Evolutionary conservation across 2,888 invertebrate genomes (phyloP).

Genomic region (Acanthosepion lycidas): DNA sequence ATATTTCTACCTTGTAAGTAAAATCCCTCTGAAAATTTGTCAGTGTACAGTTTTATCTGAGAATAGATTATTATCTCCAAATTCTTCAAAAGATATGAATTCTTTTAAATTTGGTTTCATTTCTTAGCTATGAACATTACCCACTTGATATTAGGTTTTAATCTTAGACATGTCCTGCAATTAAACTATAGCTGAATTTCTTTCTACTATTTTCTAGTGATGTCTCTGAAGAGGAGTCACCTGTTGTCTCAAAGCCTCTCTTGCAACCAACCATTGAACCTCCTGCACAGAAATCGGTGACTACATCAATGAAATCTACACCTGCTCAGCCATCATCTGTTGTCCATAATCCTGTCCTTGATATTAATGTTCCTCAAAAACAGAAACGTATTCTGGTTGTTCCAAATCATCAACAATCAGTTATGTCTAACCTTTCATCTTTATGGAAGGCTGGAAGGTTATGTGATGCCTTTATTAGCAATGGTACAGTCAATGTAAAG

Average conservation of each 20-base stretch:
- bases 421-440: constrained; percentile 42
- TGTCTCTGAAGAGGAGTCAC: neutral
- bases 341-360: neutral
- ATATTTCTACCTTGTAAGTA: too few relatives aligned
- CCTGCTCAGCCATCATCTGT: neutral
- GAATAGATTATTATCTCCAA: too few relatives aligned
- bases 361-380: neutral
- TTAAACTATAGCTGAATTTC: neutral
- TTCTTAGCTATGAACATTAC: neutral
- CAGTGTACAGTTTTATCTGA: too few relatives aligned
- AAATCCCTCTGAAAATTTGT: too few relatives aligned
- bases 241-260: neutral
- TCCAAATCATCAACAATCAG: constrained; percentile 39
- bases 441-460: constrained; percentile 43
- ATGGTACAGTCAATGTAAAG: constrained; percentile 11
- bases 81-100: too few relatives aligned
- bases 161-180: neutral
- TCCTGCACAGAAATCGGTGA: neutral
- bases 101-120: neutral
- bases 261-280: neutral
- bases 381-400: constrained; percentile 41
- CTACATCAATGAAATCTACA: neutral
- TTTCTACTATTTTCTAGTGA: neutral
- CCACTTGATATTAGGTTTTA: neutral
- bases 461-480: constrained; percentile 43